Conservation (phyloP, 2,888 invertebrate species). For the Orthonevra nobilis region DNA sequence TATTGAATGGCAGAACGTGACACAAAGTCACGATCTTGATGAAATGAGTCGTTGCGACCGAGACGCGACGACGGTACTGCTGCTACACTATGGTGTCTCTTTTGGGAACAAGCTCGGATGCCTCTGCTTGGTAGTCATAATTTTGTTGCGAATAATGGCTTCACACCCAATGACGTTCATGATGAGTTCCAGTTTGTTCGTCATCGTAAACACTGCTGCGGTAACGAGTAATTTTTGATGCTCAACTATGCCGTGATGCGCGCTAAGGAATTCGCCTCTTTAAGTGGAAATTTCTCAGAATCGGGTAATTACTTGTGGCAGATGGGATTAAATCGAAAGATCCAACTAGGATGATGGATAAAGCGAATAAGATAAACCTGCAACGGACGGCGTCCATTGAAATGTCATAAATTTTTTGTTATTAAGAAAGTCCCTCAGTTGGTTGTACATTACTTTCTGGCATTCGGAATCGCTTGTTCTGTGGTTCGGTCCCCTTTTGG, state of each 20-base stretch:
- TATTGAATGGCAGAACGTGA: conserved; percentile 76
- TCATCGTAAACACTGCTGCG: conserved; percentile 43
- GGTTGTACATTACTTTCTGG: no score
- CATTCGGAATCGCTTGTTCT: no score
- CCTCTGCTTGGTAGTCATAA: conserved; percentile 55
- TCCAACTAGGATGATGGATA: no score
- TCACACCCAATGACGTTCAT: conserved; percentile 69
- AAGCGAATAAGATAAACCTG: no score
- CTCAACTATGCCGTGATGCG: background rate
- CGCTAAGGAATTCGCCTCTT: conserved; percentile 13
- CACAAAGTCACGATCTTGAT: conserved; percentile 76
- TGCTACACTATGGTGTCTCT: no score
- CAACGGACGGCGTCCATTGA: no score
- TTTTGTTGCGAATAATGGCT: conserved; percentile 57
- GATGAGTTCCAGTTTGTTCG: conserved; percentile 59
- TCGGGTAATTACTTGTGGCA: no score
- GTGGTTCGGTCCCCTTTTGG: no score
- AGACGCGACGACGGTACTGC: no score
- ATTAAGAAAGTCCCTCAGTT: no score
- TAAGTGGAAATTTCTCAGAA: conserved; percentile 11
- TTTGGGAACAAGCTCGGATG: background rate
- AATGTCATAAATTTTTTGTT: no score
- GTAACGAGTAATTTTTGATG: conserved; percentile 33
- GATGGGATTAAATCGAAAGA: no score
- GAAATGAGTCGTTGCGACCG: conserved; percentile 71